Conservation (phyloP, 2,888 invertebrate species). For the Lasioglossum leucozonium region DNA sequence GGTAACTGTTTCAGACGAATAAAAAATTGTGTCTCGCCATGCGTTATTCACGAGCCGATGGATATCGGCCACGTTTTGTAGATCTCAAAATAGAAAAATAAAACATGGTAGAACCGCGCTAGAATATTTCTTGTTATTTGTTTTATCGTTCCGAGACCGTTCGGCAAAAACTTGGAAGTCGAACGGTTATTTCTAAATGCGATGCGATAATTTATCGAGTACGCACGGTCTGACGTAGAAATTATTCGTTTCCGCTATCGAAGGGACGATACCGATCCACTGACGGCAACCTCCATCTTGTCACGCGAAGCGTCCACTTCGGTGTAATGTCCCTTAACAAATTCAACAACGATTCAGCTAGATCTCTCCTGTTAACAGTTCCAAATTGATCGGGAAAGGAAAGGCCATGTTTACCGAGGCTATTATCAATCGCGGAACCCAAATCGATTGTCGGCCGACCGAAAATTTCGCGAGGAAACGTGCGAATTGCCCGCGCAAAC, state of each 20-base stretch:
- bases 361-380: neutral
- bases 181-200: no score
- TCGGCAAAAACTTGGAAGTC: no score
- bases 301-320: no score
- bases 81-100: no score
- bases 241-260: no score
- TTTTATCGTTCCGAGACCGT: no score
- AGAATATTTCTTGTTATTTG: neutral
- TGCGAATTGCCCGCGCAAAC: constrained; percentile 23
- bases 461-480: constrained; percentile 2
- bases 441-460: neutral
- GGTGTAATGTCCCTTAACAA: neutral
- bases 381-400: neutral
- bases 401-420: neutral
- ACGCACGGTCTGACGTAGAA: no score
- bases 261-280: no score
- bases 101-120: neutral
- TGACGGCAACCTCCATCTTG: no score
- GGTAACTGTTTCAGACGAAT: constrained; percentile 24
- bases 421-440: neutral
- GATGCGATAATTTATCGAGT: no score
- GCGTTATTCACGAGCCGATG: constrained; percentile 45
- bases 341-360: neutral
- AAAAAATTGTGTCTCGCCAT: constrained; percentile 44
- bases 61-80: constrained; percentile 28